phyloP scores from a whole-genome alignment of 1,140 invertebrate genomes.

The Ylistrum balloti region DNA sequence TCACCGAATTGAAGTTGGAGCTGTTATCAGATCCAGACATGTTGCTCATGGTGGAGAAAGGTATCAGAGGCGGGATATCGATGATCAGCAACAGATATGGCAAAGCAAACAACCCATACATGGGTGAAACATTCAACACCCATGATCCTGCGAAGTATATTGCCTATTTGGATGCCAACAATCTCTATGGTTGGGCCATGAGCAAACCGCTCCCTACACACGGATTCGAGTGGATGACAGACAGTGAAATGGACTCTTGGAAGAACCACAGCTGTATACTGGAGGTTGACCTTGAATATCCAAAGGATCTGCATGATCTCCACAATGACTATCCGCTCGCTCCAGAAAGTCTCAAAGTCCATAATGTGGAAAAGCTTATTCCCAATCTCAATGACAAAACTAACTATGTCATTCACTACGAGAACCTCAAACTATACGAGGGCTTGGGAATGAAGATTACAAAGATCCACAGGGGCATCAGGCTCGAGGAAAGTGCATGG shows the following conservation, averaged over 20 bases:
- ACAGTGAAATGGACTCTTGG: conserved; percentile 58
- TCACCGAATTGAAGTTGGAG: conserved; percentile 65
- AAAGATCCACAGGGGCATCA: conserved; percentile 59
- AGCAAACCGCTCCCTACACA: conserved; percentile 59
- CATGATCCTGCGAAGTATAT: conserved; percentile 44
- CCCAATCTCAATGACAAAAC: conserved; percentile 56
- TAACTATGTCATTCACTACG: conserved; percentile 44
- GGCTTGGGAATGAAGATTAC: conserved; percentile 62
- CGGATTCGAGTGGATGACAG: conserved; percentile 71
- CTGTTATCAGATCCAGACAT: conserved; percentile 68
- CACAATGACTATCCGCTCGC: conserved; percentile 84
- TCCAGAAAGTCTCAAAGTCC: conserved; percentile 52
- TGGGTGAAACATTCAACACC: conserved; percentile 46
- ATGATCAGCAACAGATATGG: conserved; percentile 56
- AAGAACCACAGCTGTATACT: conserved; percentile 86
- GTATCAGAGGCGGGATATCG: conserved; percentile 54
- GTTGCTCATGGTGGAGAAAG: conserved; percentile 68
- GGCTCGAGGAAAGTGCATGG: conserved; percentile 50
- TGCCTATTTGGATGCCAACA: conserved; percentile 65
- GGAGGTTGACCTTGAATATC: conserved; percentile 82
- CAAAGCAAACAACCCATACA: conserved; percentile 60
- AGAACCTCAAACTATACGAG: conserved; percentile 56
- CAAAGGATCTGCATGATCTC: conserved; percentile 83
- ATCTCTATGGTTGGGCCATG: conserved; percentile 74
- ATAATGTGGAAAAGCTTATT: conserved; percentile 54